A percentile compares a stretch with the other conserved stretches of the same genome.
Conservation (phyloP, 2,113 vertebrate genomes). For the Aldabrachelys gigantea region DNA sequence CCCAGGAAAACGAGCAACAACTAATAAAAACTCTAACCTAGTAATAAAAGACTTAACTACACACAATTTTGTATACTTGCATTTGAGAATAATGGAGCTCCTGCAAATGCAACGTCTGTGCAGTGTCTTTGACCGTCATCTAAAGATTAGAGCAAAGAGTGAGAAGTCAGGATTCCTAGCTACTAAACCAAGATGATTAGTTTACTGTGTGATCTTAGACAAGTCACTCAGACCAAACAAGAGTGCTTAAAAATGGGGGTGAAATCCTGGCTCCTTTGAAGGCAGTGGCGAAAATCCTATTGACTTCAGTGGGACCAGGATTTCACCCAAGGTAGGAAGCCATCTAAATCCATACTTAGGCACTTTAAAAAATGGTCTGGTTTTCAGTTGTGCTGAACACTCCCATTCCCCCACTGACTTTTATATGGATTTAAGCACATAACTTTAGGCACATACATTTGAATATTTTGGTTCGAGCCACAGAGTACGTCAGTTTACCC, state of each 20-base stretch:
- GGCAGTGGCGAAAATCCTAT: not conserved
- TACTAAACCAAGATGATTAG: accelerated
- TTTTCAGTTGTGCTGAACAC: accelerated
- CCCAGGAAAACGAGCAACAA: not conserved
- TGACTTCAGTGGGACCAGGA: not conserved
- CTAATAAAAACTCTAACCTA: not conserved
- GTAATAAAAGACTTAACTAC: not conserved
- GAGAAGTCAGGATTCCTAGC: not conserved
- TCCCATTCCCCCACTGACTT: not conserved
- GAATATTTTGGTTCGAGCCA: not conserved
- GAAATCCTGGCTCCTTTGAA: not conserved
- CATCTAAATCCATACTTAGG: not conserved
- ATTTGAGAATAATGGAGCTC: not conserved
- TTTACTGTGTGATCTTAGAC: not conserved
- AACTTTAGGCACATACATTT: not conserved
- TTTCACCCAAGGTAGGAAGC: not conserved
- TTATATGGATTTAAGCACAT: accelerated
- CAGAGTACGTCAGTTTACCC: not conserved
- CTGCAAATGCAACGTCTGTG: not conserved
- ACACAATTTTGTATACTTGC: not conserved
- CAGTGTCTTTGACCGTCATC: not conserved
- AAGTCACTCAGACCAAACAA: accelerated
- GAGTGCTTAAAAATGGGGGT: not conserved
- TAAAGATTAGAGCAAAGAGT: not conserved
- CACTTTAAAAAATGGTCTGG: not conserved